Evolutionary conservation across 2,888 invertebrate genomes (phyloP).

Genomic region (Drosophila mulleri): DNA sequence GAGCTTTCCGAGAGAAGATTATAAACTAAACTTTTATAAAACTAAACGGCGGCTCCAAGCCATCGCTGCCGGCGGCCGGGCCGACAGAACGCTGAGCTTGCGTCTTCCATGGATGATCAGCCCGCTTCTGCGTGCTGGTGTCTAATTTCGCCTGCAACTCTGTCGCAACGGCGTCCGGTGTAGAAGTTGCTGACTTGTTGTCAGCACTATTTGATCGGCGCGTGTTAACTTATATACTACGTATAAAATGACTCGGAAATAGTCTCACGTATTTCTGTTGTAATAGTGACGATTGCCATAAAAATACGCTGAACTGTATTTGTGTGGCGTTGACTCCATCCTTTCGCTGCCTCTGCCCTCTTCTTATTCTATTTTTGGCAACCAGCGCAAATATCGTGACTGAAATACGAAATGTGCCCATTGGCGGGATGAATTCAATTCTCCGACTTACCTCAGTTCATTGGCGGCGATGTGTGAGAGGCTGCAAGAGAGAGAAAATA

Average conservation of each 20-base stretch:
- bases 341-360: slow-evolving; percentile 8
- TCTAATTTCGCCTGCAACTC: too few species aligned
- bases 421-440: background rate
- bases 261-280: slow-evolving; percentile 52
- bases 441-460: slow-evolving; percentile 36
- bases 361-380: slow-evolving; percentile 32
- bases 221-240: slow-evolving; percentile 13
- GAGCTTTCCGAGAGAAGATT: too few species aligned
- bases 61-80: too few species aligned
- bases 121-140: too few species aligned
- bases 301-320: slow-evolving; percentile 38
- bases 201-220: too few species aligned
- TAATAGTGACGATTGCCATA: slow-evolving; percentile 58
- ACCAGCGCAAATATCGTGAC: slow-evolving; percentile 43
- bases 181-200: too few species aligned
- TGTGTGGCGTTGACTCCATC: slow-evolving; percentile 11
- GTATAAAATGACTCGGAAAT: slow-evolving; percentile 38
- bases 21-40: too few species aligned
- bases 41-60: too few species aligned
- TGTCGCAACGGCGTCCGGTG: too few species aligned
- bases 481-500: slow-evolving; percentile 22
- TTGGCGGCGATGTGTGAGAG: background rate
- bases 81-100: too few species aligned
- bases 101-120: too few species aligned
- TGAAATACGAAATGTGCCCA: slow-evolving; percentile 34